phyloP scores from a whole-genome alignment of 2,797 vertebrate genomes.

The Crocidura indochinensis region DNA sequence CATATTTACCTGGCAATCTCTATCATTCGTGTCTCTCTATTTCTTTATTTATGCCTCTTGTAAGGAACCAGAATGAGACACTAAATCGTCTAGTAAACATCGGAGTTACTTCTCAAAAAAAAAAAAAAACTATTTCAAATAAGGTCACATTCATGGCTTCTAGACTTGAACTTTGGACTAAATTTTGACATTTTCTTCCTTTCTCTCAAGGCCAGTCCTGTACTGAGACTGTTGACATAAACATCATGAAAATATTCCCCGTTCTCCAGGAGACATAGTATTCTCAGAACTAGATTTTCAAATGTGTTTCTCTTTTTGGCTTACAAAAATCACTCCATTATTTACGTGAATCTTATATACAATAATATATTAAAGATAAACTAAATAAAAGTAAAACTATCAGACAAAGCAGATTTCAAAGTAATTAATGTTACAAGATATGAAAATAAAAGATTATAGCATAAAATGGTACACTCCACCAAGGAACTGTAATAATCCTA shows the following conservation, averaged over 20 bases:
- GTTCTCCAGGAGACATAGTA: not conserved
- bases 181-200: not conserved
- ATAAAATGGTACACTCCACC: not conserved
- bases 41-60: not conserved
- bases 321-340: not conserved
- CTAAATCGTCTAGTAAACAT: not conserved
- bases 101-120: not conserved
- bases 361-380: no score
- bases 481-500: not conserved
- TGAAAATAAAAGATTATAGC: no score
- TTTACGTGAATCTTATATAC: no score
- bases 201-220: not conserved
- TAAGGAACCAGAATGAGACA: not conserved
- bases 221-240: not conserved
- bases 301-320: not conserved
- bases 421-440: not conserved
- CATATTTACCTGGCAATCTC: not conserved
- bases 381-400: no score
- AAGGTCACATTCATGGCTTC: conserved; percentile 2
- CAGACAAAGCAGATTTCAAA: not conserved
- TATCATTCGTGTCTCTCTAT: not conserved
- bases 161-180: not conserved
- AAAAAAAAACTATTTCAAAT: conserved; percentile 41
- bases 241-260: not conserved
- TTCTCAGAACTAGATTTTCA: conserved; percentile 2